Evolutionary conservation across 1,140 invertebrate genomes (phyloP).

Genomic region (Musca vetustissima): DNA sequence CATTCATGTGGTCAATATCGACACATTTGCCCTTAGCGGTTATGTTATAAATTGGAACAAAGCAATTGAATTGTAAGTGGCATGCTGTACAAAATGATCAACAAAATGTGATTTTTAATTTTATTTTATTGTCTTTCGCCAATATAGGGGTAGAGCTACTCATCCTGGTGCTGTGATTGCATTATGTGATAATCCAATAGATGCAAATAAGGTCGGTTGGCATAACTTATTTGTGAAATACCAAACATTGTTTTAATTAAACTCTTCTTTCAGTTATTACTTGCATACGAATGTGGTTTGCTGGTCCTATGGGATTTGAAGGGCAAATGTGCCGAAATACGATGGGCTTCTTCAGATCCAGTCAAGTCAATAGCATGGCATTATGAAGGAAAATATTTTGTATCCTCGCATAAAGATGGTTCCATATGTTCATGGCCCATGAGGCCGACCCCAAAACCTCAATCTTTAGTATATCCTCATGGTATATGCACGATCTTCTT

Average conservation of each 20-base stretch:
- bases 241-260: neutral
- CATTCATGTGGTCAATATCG: slow-evolving; percentile 95
- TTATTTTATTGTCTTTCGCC: no score
- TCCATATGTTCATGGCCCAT: slow-evolving; percentile 90
- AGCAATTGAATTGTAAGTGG: slow-evolving; percentile 98
- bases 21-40: slow-evolving; percentile 92
- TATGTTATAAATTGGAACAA: slow-evolving; percentile 99
- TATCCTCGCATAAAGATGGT: slow-evolving; percentile 94
- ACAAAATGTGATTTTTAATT: slow-evolving; percentile 13
- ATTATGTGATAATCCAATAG: slow-evolving; percentile 92
- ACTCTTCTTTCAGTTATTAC: slow-evolving; percentile 75
- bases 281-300: slow-evolving; percentile 93
- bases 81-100: neutral
- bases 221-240: no score
- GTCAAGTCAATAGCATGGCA: slow-evolving; percentile 92
- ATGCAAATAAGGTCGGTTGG: slow-evolving; percentile 89
- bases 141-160: slow-evolving; percentile 83
- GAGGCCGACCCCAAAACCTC: slow-evolving; percentile 73
- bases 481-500: slow-evolving; percentile 63
- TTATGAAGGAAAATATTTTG: slow-evolving; percentile 96
- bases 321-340: slow-evolving; percentile 75
- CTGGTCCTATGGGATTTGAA: slow-evolving; percentile 96
- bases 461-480: slow-evolving; percentile 84
- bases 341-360: slow-evolving; percentile 77
- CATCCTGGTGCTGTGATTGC: slow-evolving; percentile 94